phyloP scores from a whole-genome alignment of 2,888 invertebrate genomes.

The Pheosia gnoma region DNA sequence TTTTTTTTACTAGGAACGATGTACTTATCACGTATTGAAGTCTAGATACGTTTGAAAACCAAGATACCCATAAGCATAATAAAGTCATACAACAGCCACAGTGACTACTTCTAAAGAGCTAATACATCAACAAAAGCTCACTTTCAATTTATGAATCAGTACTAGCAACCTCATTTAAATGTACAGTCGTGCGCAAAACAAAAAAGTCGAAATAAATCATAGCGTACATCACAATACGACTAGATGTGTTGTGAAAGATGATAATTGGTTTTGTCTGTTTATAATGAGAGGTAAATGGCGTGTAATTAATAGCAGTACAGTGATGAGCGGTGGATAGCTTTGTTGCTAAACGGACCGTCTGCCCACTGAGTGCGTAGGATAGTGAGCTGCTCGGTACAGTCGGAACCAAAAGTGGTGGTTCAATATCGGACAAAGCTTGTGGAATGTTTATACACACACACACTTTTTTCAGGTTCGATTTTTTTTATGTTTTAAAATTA shows the following conservation, averaged over 20 bases:
- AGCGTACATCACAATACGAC: slow-evolving; percentile 42
- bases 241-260: slow-evolving; percentile 52
- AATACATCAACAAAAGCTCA: slow-evolving; percentile 45
- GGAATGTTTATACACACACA: too few species aligned
- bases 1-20: too few species aligned
- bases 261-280: slow-evolving; percentile 75
- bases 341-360: slow-evolving; percentile 61
- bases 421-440: not conserved
- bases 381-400: slow-evolving; percentile 31
- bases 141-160: slow-evolving; percentile 51
- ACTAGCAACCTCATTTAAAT: slow-evolving; percentile 40
- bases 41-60: too few species aligned
- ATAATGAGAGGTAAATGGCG: slow-evolving; percentile 74
- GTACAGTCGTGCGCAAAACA: slow-evolving; percentile 50
- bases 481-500: too few species aligned
- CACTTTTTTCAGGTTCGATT: too few species aligned
- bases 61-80: not conserved
- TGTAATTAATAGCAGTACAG: slow-evolving; percentile 70
- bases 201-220: slow-evolving; percentile 66
- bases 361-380: slow-evolving; percentile 71
- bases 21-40: too few species aligned
- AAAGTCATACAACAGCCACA: not conserved
- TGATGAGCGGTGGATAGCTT: slow-evolving; percentile 53
- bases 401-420: slow-evolving; percentile 7
- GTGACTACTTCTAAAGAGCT: slow-evolving; percentile 28